Base-by-base conservation (phyloP, 2,113 vertebrate species). In the Perca schrenkii region DNA sequence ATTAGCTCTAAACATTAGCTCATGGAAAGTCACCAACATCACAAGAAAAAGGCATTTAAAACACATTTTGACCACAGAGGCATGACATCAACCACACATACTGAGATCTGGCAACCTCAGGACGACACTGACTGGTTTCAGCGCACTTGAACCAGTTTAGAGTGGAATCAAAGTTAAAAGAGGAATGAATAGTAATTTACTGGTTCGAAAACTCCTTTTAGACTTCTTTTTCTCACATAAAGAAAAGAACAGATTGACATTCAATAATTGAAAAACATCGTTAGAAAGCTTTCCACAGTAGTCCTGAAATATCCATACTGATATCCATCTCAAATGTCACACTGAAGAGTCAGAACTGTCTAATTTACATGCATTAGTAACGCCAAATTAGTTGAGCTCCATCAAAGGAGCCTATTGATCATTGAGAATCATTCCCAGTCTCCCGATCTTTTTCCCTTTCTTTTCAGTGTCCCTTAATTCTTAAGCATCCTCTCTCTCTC, bases 331-430 rank as follows among this genome's bases (percentile, higher is more conserved):
- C 1, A 50, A 79, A 78, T 74, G 71, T 19, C 52, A 67, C 34
- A 53, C 60, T 36, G 57, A 66, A 21, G 19, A 84, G 46, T 62
- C 36, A 14, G 14, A 63, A 67, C 16, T 62, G 22, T 53, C 61
- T 83, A 6, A 83, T 89, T 77, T 82, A 52, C 75, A 81, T 86
- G 50, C n/a, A 73, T 52, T 28, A 73, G 71, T 47, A 47, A 87
- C 50, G 79, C 46, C 56, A 79, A 64, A 80, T 77, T 3, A 72
- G 54, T 77, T 15, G 8, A 52, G 67, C 64, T 73, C 64, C 28
- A 46, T 90, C 80, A 85, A 88, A 80, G 70, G 62, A 82, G 70
- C 69, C 86, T 60, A 85, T 85, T 85, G 64, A 79, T 79, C 66
- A 46, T 79, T 70, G 40, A 85, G 53, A 80, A 82, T 57, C 52